Conservation (phyloP, 1,140 invertebrate genomes). For the Venturia canescens region DNA sequence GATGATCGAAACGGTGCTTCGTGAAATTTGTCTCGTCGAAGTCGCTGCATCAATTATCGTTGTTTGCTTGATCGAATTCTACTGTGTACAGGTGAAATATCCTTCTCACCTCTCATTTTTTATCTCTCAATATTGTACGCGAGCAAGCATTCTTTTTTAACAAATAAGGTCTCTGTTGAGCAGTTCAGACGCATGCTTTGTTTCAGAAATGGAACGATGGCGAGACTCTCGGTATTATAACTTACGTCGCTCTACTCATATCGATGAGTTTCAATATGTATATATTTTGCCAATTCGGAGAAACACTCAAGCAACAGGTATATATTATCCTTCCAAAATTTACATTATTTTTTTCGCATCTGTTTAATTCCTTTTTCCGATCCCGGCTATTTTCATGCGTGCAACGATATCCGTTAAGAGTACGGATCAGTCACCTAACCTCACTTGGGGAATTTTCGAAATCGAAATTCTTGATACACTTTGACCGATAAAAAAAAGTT, state of each 20-base stretch:
- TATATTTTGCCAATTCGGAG: conserved; percentile 63
- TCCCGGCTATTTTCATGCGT: too few relatives aligned
- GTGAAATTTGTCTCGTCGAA: conserved; percentile 42
- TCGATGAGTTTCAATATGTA: conserved; percentile 52
- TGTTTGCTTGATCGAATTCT: conserved; percentile 30
- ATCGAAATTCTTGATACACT: too few relatives aligned
- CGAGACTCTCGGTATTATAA: conserved; percentile 34
- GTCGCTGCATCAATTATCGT: not conserved
- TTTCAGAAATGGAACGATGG: conserved; percentile 55
- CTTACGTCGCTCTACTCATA: conserved; percentile 35
- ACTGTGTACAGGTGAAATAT: conserved; percentile 8
- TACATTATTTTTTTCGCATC: too few relatives aligned
- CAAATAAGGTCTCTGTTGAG: not conserved
- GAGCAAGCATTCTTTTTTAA: not conserved
- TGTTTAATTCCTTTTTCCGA: too few relatives aligned
- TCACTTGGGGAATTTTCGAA: too few relatives aligned
- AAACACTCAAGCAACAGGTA: conserved; percentile 56
- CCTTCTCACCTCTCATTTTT: not conserved
- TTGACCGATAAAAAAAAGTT: too few relatives aligned
- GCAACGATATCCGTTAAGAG: too few relatives aligned
- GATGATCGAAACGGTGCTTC: conserved; percentile 16
- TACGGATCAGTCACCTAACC: too few relatives aligned
- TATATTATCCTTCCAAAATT: not conserved
- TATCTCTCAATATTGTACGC: not conserved
- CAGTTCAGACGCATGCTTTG: not conserved